Evolutionary conservation across 1,140 invertebrate species (phyloP).

Genomic region (Amyelois transitella): DNA sequence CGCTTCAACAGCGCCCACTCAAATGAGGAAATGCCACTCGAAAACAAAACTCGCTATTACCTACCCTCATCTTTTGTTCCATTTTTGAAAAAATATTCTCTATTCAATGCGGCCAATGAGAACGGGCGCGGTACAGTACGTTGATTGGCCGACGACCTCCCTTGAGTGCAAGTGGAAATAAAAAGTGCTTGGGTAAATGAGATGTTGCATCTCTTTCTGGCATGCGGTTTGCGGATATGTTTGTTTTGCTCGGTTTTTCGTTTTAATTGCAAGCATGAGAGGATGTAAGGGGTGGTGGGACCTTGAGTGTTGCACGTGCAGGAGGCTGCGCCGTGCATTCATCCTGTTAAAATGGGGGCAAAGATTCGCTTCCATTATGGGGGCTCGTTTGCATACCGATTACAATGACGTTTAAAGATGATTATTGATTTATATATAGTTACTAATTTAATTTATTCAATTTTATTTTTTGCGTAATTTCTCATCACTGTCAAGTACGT

Average conservation of each 20-base stretch:
- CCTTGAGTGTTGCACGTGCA: constrained; percentile 70
- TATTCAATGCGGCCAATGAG: constrained; percentile 70
- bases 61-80: constrained; percentile 68
- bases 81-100: constrained; percentile 62
- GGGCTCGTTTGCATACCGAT: not conserved
- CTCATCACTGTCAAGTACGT: too few species aligned
- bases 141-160: constrained; percentile 72
- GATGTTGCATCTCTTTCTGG: constrained; percentile 49
- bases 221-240: constrained; percentile 27
- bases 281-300: constrained; percentile 68
- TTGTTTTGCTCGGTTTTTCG: constrained; percentile 59
- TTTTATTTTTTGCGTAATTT: too few species aligned
- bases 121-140: constrained; percentile 57
- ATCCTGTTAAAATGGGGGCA: constrained; percentile 59
- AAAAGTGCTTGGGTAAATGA: constrained; percentile 69
- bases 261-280: constrained; percentile 72
- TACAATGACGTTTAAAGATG: not conserved
- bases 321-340: constrained; percentile 50
- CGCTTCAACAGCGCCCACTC: constrained; percentile 46
- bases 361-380: constrained; percentile 35
- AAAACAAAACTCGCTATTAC: constrained; percentile 73
- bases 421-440: not conserved
- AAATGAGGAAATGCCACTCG: constrained; percentile 63
- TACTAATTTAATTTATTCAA: too few species aligned
- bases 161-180: constrained; percentile 68